Base-by-base conservation (phyloP, 1,140 invertebrate genomes). In the Belonocnema kinseyi region DNA sequence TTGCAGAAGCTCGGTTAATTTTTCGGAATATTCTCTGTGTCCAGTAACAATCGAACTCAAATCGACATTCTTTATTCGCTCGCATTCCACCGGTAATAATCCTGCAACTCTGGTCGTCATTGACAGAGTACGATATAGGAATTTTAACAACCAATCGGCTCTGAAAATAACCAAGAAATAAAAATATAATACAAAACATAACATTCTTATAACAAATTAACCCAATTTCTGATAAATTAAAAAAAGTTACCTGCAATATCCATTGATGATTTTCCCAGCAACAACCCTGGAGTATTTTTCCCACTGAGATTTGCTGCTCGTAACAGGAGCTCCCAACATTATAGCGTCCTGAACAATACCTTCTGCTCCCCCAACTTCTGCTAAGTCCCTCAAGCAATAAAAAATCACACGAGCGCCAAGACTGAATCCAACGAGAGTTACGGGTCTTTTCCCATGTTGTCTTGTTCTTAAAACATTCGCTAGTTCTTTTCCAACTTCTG, bases 311-410 rank as follows among this genome's bases (percentile, higher is more conserved):
- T 88, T 80, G 82, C 92, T 89, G 19, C 92, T 93, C 7, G 93
- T 91, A 52, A 94, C 93, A 13, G 95, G 95, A 8, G 95, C 93
- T 50, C 95, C 95, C 7, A 96, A 90, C 72, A 96, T 88, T 74
- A 95, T 92, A 0, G 94, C 95, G 87, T 96, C 94, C 85, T 96
- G 94, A 50, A 96, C 88, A 74, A 96, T 94, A 5, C 95, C 95
- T 82, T 94, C 92, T 75, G 87, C 90, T 70, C 90, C 90, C 80
- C 92, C 90, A 71, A 93, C 83, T 80, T 92, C 88, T 51, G 91
- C 87, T 90, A 94, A 90, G 87, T 94, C 93, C 76, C 90, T 77
- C 6, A 94, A 89, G 88, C 95, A 96, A 81, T 94, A 95, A 88
- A 93, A 96, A 70, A 96, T 94, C 26, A 96, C 95, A 76, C 95